Percentiles rank a stretch among this genome's conserved stretches.
phyloP scores from a whole-genome alignment of 2,888 invertebrate genomes.

The Brachyptera risi region DNA sequence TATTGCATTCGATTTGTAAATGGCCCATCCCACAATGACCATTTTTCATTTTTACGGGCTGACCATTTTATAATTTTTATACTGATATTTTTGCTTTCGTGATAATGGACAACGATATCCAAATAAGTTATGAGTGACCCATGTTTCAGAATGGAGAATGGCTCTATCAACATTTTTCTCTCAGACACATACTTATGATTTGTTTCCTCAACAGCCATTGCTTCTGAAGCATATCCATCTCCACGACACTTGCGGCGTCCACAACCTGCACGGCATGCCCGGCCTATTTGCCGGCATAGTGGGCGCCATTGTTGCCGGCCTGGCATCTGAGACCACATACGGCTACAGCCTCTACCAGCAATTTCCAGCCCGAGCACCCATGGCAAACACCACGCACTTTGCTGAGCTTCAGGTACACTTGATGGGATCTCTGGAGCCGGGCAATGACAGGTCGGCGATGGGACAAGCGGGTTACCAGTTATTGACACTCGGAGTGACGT shows the following conservation, averaged over 20 bases:
- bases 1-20: no score
- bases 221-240: conserved; percentile 56
- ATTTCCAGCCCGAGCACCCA: conserved; percentile 58
- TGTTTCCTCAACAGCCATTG: conserved; percentile 58
- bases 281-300: conserved; percentile 80
- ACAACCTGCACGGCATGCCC: conserved; percentile 96
- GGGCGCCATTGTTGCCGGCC: conserved; percentile 67
- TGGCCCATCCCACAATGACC: no score
- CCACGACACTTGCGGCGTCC: conserved; percentile 89
- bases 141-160: no score
- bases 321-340: conserved; percentile 65
- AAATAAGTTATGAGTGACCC: no score
- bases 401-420: conserved; percentile 4
- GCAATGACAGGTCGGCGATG: conserved; percentile 57
- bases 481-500: conserved; percentile 63
- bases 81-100: no score
- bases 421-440: conserved; percentile 41
- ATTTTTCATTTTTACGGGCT: no score
- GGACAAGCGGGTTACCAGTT: conserved; percentile 78
- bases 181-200: no score
- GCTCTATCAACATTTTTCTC: no score
- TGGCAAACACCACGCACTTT: conserved; percentile 39
- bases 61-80: no score
- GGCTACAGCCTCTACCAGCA: conserved; percentile 46
- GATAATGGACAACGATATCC: no score